Evolutionary conservation across 2,888 invertebrate species (phyloP).

Genomic region (Clostera curtula): DNA sequence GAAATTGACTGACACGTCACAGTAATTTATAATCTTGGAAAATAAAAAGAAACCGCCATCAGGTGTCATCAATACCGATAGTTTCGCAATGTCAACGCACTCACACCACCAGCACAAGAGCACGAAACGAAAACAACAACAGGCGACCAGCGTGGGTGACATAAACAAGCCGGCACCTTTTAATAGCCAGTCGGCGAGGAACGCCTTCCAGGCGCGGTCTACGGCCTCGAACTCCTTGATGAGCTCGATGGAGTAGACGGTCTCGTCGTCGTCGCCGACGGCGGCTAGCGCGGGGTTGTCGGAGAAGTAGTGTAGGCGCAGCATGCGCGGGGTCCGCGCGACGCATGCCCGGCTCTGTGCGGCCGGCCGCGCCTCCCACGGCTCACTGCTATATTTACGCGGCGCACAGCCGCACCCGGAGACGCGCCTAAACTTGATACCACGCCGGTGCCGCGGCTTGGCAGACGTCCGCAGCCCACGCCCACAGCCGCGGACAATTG

Average conservation of each 20-base stretch:
- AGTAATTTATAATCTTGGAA: no score
- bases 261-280: conserved; percentile 74
- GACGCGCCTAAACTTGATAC: conserved; percentile 43
- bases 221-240: conserved; percentile 91
- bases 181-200: conserved; percentile 81
- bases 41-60: conserved; percentile 3
- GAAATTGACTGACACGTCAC: no score
- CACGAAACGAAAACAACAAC: conserved; percentile 36
- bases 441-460: conserved; percentile 23
- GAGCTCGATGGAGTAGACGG: conserved; percentile 86
- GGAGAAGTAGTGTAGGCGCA: conserved; percentile 89
- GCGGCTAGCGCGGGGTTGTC: conserved; percentile 84
- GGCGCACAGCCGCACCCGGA: conserved; percentile 33
- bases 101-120: conserved; percentile 16
- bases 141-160: conserved; percentile 35
- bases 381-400: conserved; percentile 70
- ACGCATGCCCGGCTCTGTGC: conserved; percentile 64
- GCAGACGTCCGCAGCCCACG: no score
- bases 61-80: conserved; percentile 10
- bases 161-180: conserved; percentile 62
- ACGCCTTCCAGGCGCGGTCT: conserved; percentile 84
- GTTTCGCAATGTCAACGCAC: conserved; percentile 7
- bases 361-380: conserved; percentile 69
- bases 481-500: no score
- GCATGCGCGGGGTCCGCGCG: conserved; percentile 77